Percentiles rank a stretch among this genome's conserved stretches.
These are phyloP conservation scores for Nebria salina DNA, from an alignment of 2,888 invertebrate genomes.

Conservation along the genomic window DNA sequence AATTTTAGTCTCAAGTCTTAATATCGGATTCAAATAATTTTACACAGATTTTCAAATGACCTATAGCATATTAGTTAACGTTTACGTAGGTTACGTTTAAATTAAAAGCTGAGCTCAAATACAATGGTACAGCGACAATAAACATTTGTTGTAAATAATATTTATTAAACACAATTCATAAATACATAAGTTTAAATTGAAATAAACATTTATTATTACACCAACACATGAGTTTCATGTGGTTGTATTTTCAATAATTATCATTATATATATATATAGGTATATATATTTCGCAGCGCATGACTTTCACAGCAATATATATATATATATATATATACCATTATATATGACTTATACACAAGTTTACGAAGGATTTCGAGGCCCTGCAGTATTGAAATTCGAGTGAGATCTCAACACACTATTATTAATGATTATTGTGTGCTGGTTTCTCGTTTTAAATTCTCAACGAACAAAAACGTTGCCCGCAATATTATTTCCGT, in stretches of 20 bases:
- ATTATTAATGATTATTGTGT: constrained; percentile 27
- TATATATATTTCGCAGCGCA: too few relatives aligned
- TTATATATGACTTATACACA: background rate
- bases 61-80: background rate
- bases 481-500: constrained; percentile 20
- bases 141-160: too few relatives aligned
- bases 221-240: too few relatives aligned
- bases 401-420: constrained; percentile 16
- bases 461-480: constrained; percentile 10
- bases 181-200: too few relatives aligned
- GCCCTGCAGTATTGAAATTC: background rate
- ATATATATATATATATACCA: constrained; percentile 2
- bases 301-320: background rate
- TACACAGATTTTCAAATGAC: background rate
- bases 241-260: too few relatives aligned
- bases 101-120: too few relatives aligned
- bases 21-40: background rate
- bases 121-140: too few relatives aligned
- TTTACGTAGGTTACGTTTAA: too few relatives aligned
- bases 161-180: too few relatives aligned
- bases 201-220: too few relatives aligned
- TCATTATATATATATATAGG: too few relatives aligned
- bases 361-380: constrained; percentile 3
- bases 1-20: too few relatives aligned
- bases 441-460: constrained; percentile 18